phyloP scores from a whole-genome alignment of 2,888 invertebrate genomes.

The Mantis religiosa region DNA sequence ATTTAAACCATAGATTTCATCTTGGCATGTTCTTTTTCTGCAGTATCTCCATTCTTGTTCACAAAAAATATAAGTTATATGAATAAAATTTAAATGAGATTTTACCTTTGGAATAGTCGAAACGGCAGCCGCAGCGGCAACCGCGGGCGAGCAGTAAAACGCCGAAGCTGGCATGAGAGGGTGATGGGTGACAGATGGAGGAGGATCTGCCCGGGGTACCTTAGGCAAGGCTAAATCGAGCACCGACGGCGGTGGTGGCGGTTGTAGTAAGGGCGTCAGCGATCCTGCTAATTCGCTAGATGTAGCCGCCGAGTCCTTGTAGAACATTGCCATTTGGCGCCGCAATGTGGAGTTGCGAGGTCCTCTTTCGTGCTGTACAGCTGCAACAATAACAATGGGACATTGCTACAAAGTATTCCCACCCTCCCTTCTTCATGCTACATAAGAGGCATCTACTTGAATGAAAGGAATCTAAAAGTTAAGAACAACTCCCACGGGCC shows the following conservation, averaged over 20 bases:
- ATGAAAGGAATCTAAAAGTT: no score
- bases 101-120: constrained; percentile 48
- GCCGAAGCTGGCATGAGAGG: constrained; percentile 15
- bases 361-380: constrained; percentile 97
- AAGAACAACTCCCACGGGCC: no score
- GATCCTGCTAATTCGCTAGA: constrained; percentile 37
- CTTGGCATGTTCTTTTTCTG: no score
- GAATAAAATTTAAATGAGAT: not conserved
- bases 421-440: no score
- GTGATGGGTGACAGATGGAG: constrained; percentile 2
- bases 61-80: no score
- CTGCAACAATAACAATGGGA: constrained; percentile 52
- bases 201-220: constrained; percentile 27
- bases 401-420: not conserved
- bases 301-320: constrained; percentile 51
- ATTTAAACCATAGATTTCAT: no score
- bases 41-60: no score
- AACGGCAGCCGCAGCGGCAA: constrained; percentile 19
- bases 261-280: constrained; percentile 35
- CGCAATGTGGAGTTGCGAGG: constrained; percentile 92
- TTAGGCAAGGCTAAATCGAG: constrained; percentile 36
- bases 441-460: no score
- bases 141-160: constrained; percentile 21
- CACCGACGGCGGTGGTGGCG: constrained; percentile 11
- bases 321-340: constrained; percentile 82